Conservation (phyloP, 1,140 invertebrate genomes). For the Sinella curviseta region DNA sequence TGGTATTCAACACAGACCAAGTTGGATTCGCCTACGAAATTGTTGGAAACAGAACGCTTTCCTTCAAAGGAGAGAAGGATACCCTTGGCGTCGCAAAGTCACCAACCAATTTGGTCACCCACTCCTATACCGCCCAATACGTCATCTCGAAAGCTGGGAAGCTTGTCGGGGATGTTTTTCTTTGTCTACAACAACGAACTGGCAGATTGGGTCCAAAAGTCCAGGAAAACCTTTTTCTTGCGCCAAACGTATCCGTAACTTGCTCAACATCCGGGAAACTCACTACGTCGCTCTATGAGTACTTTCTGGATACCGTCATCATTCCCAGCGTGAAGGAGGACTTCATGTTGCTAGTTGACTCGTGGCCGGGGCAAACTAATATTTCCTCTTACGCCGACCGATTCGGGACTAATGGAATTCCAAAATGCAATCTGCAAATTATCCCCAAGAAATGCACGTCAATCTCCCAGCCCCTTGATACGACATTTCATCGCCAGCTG, state of each 20-base stretch:
- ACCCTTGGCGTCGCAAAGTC: slow-evolving; percentile 4
- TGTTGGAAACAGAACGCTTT: not conserved
- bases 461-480: slow-evolving; percentile 20
- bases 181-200: slow-evolving; percentile 32
- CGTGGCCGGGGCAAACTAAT: slow-evolving; percentile 27
- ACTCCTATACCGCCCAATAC: too few species aligned
- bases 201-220: slow-evolving; percentile 29
- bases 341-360: slow-evolving; percentile 8
- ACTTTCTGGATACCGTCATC: slow-evolving; percentile 25
- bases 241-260: slow-evolving; percentile 27
- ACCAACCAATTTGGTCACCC: not conserved
- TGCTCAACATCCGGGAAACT: slow-evolving; percentile 38
- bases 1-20: slow-evolving; percentile 33
- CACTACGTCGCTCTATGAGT: slow-evolving; percentile 12
- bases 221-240: not conserved
- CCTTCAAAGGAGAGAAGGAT: slow-evolving; percentile 19
- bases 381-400: not conserved
- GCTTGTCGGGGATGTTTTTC: slow-evolving; percentile 19
- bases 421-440: not conserved
- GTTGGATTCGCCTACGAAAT: slow-evolving; percentile 17
- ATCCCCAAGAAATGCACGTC: slow-evolving; percentile 28
- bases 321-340: not conserved
- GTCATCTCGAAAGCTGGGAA: slow-evolving; percentile 26
- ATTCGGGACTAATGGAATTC: not conserved
- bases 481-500: slow-evolving; percentile 15